phyloP scores from a whole-genome alignment of 2,888 invertebrate species.

The Harpalus rufipes region DNA sequence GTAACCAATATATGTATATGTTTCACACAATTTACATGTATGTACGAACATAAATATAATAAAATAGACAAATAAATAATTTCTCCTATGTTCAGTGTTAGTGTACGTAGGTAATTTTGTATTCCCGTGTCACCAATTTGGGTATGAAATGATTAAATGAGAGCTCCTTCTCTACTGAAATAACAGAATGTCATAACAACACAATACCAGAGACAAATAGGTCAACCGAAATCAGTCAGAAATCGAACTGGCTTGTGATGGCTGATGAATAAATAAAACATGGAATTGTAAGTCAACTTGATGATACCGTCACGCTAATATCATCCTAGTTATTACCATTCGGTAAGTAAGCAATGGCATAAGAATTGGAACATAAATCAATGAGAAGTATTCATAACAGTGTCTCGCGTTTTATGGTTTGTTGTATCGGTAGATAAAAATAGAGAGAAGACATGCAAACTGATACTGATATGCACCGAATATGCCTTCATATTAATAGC shows the following conservation, averaged over 20 bases:
- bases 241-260: not conserved
- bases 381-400: not conserved
- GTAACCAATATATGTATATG: no score
- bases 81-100: no score
- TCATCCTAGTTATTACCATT: not conserved
- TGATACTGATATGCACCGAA: constrained; percentile 9
- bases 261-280: constrained; percentile 11
- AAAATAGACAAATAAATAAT: no score
- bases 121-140: no score
- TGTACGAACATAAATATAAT: no score
- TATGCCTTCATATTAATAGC: not conserved
- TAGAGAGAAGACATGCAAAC: constrained; percentile 3
- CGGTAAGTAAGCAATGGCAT: not conserved
- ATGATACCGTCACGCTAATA: not conserved
- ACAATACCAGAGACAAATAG: not conserved
- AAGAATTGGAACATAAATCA: not conserved
- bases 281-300: not conserved
- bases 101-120: no score
- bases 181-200: not conserved
- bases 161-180: no score
- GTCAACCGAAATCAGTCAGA: not conserved
- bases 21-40: no score
- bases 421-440: not conserved
- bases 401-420: not conserved
- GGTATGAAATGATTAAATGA: no score